phyloP scores from a whole-genome alignment of 2,113 vertebrate genomes.

The Scophthalmus maximus region DNA sequence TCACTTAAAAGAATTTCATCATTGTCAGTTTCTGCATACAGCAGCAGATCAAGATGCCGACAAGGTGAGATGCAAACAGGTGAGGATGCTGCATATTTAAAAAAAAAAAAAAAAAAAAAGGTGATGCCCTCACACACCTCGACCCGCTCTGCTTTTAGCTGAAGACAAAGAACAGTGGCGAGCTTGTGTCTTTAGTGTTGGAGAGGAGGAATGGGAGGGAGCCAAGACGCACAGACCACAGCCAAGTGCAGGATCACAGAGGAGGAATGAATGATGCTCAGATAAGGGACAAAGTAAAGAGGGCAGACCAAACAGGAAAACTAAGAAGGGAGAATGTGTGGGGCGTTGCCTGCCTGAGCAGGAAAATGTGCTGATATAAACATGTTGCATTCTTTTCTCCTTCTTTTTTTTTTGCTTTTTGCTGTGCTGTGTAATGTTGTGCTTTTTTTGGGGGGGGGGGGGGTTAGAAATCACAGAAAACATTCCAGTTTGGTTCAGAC shows the following conservation, averaged over 20 bases:
- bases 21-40: neutral
- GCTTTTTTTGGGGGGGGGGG: too few relatives aligned
- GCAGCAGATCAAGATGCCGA: neutral
- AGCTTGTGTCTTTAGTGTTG: constrained; percentile 71
- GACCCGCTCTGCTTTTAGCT: constrained; percentile 29
- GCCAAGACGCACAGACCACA: constrained; percentile 71
- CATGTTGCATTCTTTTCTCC: constrained; percentile 39
- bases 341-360: constrained; percentile 73
- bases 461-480: neutral
- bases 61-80: constrained; percentile 56
- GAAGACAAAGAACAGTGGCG: constrained; percentile 71
- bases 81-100: constrained; percentile 54
- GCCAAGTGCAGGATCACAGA: constrained; percentile 78
- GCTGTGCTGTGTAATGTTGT: constrained; percentile 12
- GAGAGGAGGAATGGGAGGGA: constrained; percentile 65
- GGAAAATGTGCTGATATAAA: constrained; percentile 67
- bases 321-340: constrained; percentile 70
- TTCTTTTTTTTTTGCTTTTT: constrained; percentile 15
- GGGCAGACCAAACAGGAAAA: constrained; percentile 86
- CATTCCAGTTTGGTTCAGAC: neutral
- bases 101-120: constrained; percentile 45
- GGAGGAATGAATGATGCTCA: constrained; percentile 82
- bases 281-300: constrained; percentile 83
- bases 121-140: constrained; percentile 36
- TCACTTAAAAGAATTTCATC: neutral